Evolutionary conservation across 2,113 vertebrate genomes (phyloP).

Genomic region (Cebidichthys violaceus): DNA sequence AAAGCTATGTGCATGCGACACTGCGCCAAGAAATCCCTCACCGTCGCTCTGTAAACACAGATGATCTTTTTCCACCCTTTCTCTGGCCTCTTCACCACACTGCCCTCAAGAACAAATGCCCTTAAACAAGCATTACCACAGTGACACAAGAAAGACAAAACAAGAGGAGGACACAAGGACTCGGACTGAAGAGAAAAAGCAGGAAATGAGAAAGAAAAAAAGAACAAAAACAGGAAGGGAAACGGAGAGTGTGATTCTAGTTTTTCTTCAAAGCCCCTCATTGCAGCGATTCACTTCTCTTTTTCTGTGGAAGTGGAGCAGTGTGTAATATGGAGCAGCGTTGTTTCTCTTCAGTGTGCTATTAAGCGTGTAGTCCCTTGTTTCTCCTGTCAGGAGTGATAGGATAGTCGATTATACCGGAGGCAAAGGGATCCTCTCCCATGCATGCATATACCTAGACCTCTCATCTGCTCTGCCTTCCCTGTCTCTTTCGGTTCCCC

Average conservation of each 20-base stretch:
- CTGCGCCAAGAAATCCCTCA: slow-evolving; percentile 49
- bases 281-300: slow-evolving; percentile 34
- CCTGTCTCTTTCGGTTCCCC: slow-evolving; percentile 27
- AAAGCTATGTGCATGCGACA: slow-evolving; percentile 11
- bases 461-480: slow-evolving; percentile 38
- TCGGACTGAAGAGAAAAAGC: neutral
- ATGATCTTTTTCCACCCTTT: slow-evolving; percentile 57
- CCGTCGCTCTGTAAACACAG: slow-evolving; percentile 48
- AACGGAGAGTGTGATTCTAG: neutral
- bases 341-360: slow-evolving; percentile 58
- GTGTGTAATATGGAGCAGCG: slow-evolving; percentile 38
- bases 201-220: slow-evolving; percentile 7
- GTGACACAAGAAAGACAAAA: slow-evolving; percentile 6
- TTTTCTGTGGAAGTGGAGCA: slow-evolving; percentile 24
- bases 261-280: slow-evolving; percentile 7
- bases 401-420: slow-evolving; percentile 45
- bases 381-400: slow-evolving; percentile 58
- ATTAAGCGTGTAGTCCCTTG: slow-evolving; percentile 60
- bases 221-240: slow-evolving; percentile 10
- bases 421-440: slow-evolving; percentile 30
- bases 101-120: slow-evolving; percentile 56
- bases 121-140: slow-evolving; percentile 36
- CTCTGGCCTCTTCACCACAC: slow-evolving; percentile 23
- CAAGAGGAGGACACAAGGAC: neutral
- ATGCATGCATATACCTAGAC: slow-evolving; percentile 6